Evolutionary conservation across 2,888 invertebrate species (phyloP).

Genomic region (Heliconius aoede): DNA sequence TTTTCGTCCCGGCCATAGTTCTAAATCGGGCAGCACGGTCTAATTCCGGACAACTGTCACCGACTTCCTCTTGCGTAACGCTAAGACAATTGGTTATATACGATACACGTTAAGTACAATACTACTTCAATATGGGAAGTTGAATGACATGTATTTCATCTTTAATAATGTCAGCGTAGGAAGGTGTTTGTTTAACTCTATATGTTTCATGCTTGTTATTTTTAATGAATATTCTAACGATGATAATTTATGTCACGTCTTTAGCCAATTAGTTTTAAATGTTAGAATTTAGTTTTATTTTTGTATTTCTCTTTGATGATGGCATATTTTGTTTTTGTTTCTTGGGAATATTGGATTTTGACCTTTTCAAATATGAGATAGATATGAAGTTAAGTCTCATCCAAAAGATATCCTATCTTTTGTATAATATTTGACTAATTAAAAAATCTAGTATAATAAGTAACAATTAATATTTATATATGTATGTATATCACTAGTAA

Average conservation of each 20-base stretch:
- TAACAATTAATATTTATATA: too few relatives aligned
- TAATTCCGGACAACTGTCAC: conserved; percentile 64
- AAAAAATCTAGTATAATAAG: too few relatives aligned
- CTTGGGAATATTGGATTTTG: neutral
- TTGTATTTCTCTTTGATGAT: neutral
- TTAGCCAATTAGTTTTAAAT: neutral
- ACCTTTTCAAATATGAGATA: too few relatives aligned
- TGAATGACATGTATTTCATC: conserved; percentile 37
- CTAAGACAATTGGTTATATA: conserved; percentile 60
- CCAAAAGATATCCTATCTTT: too few relatives aligned
- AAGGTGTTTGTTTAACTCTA: neutral
- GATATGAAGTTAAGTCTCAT: too few relatives aligned
- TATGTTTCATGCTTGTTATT: conserved; percentile 13
- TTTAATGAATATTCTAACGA: neutral
- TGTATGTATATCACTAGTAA: too few relatives aligned
- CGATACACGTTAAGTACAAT: conserved; percentile 40
- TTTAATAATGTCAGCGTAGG: conserved; percentile 25
- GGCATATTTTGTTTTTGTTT: neutral
- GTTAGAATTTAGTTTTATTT: neutral
- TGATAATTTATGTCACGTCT: conserved; percentile 3
- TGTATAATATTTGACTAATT: too few relatives aligned
- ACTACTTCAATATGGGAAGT: conserved; percentile 42
- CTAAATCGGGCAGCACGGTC: conserved; percentile 76
- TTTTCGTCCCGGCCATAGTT: conserved; percentile 76
- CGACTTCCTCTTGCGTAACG: conserved; percentile 73